Conservation (phyloP, 2,113 vertebrate genomes). For the Diadophis punctatus region DNA sequence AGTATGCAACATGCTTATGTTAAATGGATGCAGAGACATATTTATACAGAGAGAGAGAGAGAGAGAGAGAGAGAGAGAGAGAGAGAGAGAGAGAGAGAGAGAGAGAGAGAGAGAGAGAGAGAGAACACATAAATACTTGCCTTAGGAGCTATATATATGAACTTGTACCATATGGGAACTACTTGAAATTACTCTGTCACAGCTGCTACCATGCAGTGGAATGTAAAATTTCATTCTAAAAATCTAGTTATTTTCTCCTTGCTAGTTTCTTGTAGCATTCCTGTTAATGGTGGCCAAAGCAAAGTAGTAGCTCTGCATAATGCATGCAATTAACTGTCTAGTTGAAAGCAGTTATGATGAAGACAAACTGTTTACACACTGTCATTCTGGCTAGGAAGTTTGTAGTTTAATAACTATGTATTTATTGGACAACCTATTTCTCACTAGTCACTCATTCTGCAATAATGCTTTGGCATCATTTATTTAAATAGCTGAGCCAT, state of each 20-base stretch:
- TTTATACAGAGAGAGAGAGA: background rate
- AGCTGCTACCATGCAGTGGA: background rate
- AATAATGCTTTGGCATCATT: background rate
- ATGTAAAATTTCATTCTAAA: background rate
- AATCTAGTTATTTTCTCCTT: background rate
- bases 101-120: too few relatives aligned
- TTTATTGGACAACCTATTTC: background rate
- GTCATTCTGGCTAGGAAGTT: background rate
- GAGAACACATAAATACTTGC: background rate
- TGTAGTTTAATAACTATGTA: background rate
- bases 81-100: too few relatives aligned
- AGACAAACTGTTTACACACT: background rate
- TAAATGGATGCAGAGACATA: conserved; percentile 8
- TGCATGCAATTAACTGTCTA: background rate
- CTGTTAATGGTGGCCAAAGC: background rate
- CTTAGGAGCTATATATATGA: background rate
- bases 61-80: too few relatives aligned
- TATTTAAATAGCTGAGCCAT: background rate
- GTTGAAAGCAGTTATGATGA: background rate
- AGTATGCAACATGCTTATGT: background rate
- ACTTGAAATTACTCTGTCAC: background rate
- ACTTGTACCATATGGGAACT: background rate
- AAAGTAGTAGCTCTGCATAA: background rate
- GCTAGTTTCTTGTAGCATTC: background rate
- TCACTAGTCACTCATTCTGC: background rate